Base-by-base conservation (phyloP, 2,113 vertebrate genomes). In the Chionodraco myersi region DNA sequence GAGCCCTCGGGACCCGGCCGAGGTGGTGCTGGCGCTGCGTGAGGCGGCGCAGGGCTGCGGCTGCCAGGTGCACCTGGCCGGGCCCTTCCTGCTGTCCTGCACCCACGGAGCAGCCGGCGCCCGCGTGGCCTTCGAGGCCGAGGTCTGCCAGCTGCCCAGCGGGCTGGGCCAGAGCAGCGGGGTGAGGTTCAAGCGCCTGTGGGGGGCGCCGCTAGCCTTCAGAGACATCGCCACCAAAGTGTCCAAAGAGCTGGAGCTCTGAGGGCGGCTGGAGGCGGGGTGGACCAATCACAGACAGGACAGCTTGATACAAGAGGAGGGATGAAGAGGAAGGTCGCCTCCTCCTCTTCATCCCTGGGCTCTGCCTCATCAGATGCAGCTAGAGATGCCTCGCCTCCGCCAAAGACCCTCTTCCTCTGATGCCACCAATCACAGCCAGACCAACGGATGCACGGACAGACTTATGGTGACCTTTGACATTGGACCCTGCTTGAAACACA, bases 31-130 rank as follows among this genome's bases (percentile, higher is more conserved):
- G 0, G 96, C 96, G 2, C 92, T 97, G 88, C 94, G 94, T 21
- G 95, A 96, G 93, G 96, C 96, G 70, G 96, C 95, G 0, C 95
- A 95, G 70, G 94, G 95, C 41, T 96, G 95, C 44, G 93, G 95
- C 84, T 97, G 96, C 91, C 95, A 94, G 83, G 95, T 96, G 78
- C 95, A 95, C 88, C 94, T 96, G 87, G 96, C 96, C 4, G 96
- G 96, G 79, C 96, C 96, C 52, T 97, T 97, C 90, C 95, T 97
- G 86, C 94, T 97, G 83, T 96, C 96, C 94, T 97, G 96, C 92
- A 95, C 95, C 75, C 96, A 96, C 48, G 96, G 95, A 86, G 93
- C 94, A 56, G 94, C 94, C 78, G 95, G 95, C 26, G 92, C 95
- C 86, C 94, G 95, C n/a, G 96, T 96, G 88, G 95, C 94, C 90